These are phyloP conservation scores for Micronisus gabar DNA, from an alignment of 2,113 vertebrate genomes.

Conservation along the genomic window DNA sequence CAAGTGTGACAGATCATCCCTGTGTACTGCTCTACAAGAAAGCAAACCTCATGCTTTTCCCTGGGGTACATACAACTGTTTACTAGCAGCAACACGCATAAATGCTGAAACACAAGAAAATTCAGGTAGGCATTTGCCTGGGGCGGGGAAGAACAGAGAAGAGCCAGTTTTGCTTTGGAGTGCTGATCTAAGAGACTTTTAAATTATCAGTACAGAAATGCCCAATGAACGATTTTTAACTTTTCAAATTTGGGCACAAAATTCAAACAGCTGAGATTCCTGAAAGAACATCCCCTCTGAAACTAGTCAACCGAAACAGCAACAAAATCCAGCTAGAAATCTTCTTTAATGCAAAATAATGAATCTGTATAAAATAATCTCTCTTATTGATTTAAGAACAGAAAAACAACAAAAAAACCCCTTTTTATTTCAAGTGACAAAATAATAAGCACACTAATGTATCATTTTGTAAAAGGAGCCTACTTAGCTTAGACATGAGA, in stretches of 20 bases:
- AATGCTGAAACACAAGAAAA: background rate
- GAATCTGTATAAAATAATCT: background rate
- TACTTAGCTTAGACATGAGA: background rate
- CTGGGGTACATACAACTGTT: background rate
- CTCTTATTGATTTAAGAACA: background rate
- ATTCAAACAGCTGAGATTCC: background rate
- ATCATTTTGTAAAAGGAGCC: background rate
- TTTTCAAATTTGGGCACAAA: background rate
- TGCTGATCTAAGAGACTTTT: background rate
- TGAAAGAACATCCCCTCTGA: background rate
- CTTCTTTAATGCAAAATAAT: background rate
- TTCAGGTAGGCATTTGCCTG: background rate
- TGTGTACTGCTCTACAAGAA: background rate
- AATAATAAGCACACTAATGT: background rate
- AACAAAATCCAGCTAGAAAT: background rate
- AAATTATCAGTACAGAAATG: background rate
- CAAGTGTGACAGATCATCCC: background rate
- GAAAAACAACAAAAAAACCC: background rate
- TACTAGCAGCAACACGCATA: background rate
- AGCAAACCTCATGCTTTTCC: background rate
- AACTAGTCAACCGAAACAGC: background rate
- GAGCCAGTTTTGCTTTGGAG: background rate
- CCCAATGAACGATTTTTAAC: background rate
- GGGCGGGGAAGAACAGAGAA: background rate
- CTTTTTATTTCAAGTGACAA: background rate